These are phyloP conservation scores for Tringa solitaria DNA, from an alignment of 2,113 vertebrate genomes.

Conservation along the genomic window DNA sequence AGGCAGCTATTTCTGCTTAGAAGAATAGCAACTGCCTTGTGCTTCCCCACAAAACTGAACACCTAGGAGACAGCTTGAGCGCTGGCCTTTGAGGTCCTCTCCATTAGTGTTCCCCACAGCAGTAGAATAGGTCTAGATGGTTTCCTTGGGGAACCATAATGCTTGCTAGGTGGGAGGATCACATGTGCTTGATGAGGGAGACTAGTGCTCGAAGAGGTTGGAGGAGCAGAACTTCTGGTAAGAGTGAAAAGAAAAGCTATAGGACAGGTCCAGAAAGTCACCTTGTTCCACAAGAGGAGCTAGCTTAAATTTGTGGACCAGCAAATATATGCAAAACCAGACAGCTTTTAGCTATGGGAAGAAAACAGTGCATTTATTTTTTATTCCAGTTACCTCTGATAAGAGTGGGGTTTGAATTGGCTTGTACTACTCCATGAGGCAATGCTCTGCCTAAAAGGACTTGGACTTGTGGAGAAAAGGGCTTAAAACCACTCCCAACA, in stretches of 20 bases:
- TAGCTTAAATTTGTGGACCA: neutral
- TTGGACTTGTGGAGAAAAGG: neutral
- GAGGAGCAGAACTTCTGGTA: neutral
- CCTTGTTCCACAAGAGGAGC: neutral
- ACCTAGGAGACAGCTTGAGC: neutral
- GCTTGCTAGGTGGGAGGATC: neutral
- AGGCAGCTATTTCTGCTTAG: neutral
- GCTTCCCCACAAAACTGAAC: neutral
- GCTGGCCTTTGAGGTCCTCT: accelerated
- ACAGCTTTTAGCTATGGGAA: neutral
- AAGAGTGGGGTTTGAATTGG: neutral
- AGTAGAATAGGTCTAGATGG: neutral
- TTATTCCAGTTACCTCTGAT: neutral
- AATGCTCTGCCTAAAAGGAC: neutral
- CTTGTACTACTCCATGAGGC: neutral
- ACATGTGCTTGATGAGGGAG: neutral
- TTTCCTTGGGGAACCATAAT: neutral
- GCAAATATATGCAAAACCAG: neutral
- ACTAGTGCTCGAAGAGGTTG: neutral
- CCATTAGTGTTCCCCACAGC: accelerated
- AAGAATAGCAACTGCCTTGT: neutral
- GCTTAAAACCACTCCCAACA: neutral
- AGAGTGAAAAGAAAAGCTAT: neutral
- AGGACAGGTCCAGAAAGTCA: neutral
- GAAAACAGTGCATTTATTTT: neutral